These are phyloP conservation scores for Hymenopus coronatus DNA, from an alignment of 2,888 invertebrate genomes.

Conservation along the genomic window DNA sequence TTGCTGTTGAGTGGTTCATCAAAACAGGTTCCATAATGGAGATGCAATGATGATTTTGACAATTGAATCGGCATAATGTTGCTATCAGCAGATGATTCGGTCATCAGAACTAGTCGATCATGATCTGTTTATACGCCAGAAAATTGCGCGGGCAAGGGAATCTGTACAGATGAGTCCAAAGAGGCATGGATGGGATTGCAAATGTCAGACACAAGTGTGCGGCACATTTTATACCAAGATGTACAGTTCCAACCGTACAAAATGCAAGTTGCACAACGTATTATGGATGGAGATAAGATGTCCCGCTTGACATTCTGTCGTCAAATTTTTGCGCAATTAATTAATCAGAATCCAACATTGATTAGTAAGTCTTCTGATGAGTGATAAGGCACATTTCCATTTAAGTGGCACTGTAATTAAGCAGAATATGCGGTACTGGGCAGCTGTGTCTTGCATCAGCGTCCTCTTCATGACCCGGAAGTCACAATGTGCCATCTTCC, in stretches of 20 bases:
- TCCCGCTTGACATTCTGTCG: not conserved
- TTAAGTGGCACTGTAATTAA: no score
- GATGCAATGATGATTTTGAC: not conserved
- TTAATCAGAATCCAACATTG: slow-evolving; percentile 97
- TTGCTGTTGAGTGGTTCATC: not conserved
- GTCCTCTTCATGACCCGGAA: slow-evolving; percentile 36
- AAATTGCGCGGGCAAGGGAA: not conserved
- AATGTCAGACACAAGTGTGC: not conserved
- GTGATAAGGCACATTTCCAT: no score
- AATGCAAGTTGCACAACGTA: not conserved
- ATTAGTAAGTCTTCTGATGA: slow-evolving; percentile 58
- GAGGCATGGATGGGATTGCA: not conserved
- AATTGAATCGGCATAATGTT: not conserved
- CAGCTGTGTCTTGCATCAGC: slow-evolving; percentile 34
- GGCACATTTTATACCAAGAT: slow-evolving; percentile 45
- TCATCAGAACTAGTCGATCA: not conserved
- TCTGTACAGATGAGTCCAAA: not conserved
- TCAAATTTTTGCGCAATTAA: slow-evolving; percentile 38
- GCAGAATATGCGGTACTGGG: slow-evolving; percentile 46
- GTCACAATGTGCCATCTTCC: slow-evolving; percentile 35
- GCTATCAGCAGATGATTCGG: not conserved
- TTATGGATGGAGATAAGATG: not conserved
- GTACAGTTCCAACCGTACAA: not conserved
- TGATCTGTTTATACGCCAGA: not conserved
- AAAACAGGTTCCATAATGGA: not conserved